Conservation (phyloP, 2,113 vertebrate species). For the Noctilio leporinus region DNA sequence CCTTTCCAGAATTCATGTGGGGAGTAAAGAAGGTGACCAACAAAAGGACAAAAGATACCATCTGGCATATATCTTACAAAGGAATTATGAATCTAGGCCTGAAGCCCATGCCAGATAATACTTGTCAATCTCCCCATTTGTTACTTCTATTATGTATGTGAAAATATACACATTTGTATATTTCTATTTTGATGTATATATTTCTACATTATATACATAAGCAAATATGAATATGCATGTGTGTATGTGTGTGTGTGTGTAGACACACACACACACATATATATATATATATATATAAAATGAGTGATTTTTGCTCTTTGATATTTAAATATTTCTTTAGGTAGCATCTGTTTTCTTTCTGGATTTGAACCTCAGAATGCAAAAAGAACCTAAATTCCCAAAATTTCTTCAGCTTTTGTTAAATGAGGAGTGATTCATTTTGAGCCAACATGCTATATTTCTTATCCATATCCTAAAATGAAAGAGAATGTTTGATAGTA, state of each 20-base stretch:
- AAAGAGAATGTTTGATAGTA: neutral
- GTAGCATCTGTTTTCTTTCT: neutral
- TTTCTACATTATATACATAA: neutral
- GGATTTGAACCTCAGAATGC: neutral
- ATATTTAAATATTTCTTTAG: neutral
- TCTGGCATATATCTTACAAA: neutral
- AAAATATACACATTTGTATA: neutral
- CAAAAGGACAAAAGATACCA: too few relatives aligned
- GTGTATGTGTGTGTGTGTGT: neutral
- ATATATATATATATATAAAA: neutral
- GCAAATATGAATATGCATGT: neutral
- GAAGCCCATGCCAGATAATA: neutral
- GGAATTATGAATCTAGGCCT: neutral
- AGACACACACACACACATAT: too few relatives aligned
- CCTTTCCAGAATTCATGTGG: neutral
- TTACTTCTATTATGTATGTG: neutral
- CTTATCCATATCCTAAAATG: neutral
- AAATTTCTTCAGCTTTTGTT: neutral
- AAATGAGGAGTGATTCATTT: neutral
- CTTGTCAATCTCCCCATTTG: neutral
- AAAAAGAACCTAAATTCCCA: neutral
- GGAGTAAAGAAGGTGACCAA: neutral
- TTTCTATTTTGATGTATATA: neutral
- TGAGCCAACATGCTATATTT: neutral
- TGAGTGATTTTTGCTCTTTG: neutral